These are phyloP conservation scores for Pseudolycoriella hygida DNA, from an alignment of 2,888 invertebrate species.

Conservation along the genomic window DNA sequence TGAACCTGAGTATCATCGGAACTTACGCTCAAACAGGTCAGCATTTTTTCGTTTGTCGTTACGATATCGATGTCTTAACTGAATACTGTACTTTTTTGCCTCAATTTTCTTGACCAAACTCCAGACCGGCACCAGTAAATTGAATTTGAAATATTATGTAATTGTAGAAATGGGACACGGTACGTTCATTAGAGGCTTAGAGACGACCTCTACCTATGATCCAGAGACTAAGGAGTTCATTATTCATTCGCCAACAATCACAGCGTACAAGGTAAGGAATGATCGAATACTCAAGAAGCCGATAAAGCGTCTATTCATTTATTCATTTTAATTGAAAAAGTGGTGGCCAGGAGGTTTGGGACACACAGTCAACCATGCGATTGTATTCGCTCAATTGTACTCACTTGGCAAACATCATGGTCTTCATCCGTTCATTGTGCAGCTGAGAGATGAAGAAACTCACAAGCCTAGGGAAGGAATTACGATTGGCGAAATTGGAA, in stretches of 20 bases:
- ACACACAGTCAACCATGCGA: constrained; percentile 74
- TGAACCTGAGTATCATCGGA: too few species aligned
- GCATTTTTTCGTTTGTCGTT: too few species aligned
- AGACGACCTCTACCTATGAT: constrained; percentile 79
- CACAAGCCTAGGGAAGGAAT: constrained; percentile 46
- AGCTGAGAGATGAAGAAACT: constrained; percentile 63
- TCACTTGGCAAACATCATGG: constrained; percentile 62
- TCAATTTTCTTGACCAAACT: too few species aligned
- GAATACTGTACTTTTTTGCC: too few species aligned
- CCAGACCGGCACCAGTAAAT: too few species aligned
- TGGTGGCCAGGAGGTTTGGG: constrained; percentile 33
- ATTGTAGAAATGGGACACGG: constrained; percentile 37
- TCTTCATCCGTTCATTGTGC: constrained; percentile 76
- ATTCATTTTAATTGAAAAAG: neutral
- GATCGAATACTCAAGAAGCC: too few species aligned
- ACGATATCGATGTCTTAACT: too few species aligned
- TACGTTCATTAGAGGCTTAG: constrained; percentile 70
- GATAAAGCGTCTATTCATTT: too few species aligned
- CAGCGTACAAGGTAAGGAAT: constrained; percentile 30
- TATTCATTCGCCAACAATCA: constrained; percentile 61
- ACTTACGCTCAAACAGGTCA: too few species aligned
- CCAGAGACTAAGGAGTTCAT: constrained; percentile 57
- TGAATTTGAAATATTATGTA: too few species aligned
- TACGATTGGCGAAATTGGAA: constrained; percentile 77
- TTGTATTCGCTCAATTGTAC: constrained; percentile 71